Evolutionary conservation across 1,140 invertebrate species (phyloP).

Genomic region (Megalopta genalis): DNA sequence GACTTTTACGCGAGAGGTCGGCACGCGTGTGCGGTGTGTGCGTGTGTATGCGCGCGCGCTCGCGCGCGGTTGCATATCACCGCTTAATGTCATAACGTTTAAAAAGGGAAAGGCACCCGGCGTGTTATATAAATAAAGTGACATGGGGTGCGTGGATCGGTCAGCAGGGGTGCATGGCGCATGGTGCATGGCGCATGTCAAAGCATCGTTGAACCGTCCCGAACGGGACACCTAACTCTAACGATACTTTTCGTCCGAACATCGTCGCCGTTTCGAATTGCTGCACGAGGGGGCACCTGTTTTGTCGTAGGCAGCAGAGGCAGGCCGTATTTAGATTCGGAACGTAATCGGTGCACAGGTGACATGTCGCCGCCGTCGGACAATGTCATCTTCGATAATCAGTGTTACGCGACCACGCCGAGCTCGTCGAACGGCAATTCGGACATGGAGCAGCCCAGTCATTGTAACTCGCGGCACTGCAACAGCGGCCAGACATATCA

Average conservation of each 20-base stretch:
- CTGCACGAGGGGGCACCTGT: slow-evolving; percentile 72
- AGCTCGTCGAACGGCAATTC: slow-evolving; percentile 94
- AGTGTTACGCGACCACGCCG: slow-evolving; percentile 95
- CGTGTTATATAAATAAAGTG: slow-evolving; percentile 28
- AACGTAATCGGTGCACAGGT: slow-evolving; percentile 85
- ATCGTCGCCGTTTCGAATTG: slow-evolving; percentile 59
- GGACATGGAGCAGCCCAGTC: slow-evolving; percentile 88
- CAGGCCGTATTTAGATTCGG: slow-evolving; percentile 91
- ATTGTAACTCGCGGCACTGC: slow-evolving; percentile 82
- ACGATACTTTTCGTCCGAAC: slow-evolving; percentile 32
- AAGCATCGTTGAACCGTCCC: neutral
- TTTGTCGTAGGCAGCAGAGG: slow-evolving; percentile 79
- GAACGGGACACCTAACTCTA: slow-evolving; percentile 21
- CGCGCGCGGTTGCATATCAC: too few species aligned
- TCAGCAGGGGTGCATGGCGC: slow-evolving; percentile 19
- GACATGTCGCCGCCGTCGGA: slow-evolving; percentile 93
- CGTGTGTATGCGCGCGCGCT: too few species aligned
- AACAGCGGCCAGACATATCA: slow-evolving; percentile 77
- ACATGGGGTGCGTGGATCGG: slow-evolving; percentile 24
- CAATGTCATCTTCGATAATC: slow-evolving; percentile 95
- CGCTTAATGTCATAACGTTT: neutral
- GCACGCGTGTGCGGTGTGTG: too few species aligned
- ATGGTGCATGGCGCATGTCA: slow-evolving; percentile 40
- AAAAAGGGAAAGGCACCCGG: neutral
- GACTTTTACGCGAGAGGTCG: too few species aligned